Base-by-base conservation (phyloP, 1,140 invertebrate species). In the Drosophila obscura region DNA sequence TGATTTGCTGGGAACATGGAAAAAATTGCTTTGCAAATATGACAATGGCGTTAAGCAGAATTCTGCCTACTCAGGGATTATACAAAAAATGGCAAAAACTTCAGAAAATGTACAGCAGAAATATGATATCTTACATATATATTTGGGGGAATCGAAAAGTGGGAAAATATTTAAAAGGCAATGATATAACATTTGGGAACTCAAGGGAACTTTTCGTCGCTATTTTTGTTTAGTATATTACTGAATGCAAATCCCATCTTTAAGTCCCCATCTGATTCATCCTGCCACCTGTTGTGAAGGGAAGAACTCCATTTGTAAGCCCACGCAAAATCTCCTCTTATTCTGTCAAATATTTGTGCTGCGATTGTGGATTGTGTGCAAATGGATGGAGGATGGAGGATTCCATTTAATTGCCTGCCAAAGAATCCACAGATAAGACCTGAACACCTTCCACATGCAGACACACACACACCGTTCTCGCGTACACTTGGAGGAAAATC, bases 21-120 rank as follows among this genome's bases (percentile, higher is more conserved):
- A 45, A 46, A 50, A 50, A 71, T 13, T 28, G 26, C 26, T 28
- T 39, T 39, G 35, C 35, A 83, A 83, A 66, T 64, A 67, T 62
- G 76, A 52, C 74, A 73, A 78, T 74, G 81, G 81, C 81, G 81
- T 85, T 85, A 85, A 85, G 82, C 64, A 53, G 46, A 72, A 65
- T 78, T 64, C 26, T 68, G 82, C 78, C 72, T 62, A 35, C 59
- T 87, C 58, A 64, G 82, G 77, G 53, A 31, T 68, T 49, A 49
- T 26, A 41, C 4, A 69, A 57, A 48, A 68, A 43, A 69, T 49
- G 35, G 31, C 43, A 56, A 67, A 67, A 39, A 63, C 64, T 16
- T 24, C 52, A 48, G 39, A 69, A 69, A 69, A 50, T 56, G 15
- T 39, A 39, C 35, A 39, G 11, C 11, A 13, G 35, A 39, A 39